Conservation (phyloP, 2,797 vertebrate genomes). For the Sciaenops ocellatus region DNA sequence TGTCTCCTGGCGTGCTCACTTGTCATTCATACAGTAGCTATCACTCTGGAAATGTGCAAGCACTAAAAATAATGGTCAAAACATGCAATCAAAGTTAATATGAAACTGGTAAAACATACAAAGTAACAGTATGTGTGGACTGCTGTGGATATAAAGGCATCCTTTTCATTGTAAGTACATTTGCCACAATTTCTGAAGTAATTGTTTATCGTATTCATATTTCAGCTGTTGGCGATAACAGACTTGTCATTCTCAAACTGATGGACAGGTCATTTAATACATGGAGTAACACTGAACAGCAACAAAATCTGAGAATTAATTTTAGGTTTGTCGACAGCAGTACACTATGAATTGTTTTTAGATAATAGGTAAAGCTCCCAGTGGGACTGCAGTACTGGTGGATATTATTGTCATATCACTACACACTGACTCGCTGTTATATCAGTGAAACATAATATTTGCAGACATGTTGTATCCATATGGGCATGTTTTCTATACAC, state of each 20-base stretch:
- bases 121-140: no score
- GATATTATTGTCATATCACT: conserved; percentile 28
- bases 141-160: no score
- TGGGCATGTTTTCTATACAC: conserved; percentile 37
- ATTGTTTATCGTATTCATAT: not conserved
- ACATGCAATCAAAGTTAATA: no score
- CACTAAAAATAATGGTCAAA: no score
- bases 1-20: no score
- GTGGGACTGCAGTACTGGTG: not conserved
- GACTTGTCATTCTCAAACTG: not conserved
- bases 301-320: not conserved
- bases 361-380: not conserved
- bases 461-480: conserved; percentile 41
- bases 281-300: not conserved
- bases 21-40: no score
- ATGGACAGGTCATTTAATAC: not conserved
- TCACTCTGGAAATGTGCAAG: no score
- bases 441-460: conserved; percentile 42
- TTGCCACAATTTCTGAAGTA: not conserved
- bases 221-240: not conserved
- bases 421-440: conserved; percentile 27
- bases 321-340: not conserved
- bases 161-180: not conserved
- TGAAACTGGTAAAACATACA: no score
- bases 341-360: not conserved